phyloP scores from a whole-genome alignment of 2,113 vertebrate species.

The Hippopotamus amphibius region DNA sequence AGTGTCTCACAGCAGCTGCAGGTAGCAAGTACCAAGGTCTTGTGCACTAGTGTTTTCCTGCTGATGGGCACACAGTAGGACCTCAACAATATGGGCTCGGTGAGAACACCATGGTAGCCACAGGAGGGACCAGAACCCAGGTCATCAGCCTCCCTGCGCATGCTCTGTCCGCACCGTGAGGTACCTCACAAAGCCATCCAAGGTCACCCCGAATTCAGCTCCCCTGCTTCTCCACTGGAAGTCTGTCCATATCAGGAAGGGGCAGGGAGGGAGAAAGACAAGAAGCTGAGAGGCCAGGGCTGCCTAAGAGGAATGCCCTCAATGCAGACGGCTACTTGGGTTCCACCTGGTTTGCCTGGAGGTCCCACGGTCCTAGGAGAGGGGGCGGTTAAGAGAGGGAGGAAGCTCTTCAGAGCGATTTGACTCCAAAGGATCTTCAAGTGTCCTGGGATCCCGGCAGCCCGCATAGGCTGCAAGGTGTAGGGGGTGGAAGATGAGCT shows the following conservation, averaged over 20 bases:
- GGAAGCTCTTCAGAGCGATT: neutral
- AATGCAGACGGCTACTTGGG: neutral
- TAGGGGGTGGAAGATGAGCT: rapidly evolving
- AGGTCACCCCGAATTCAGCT: neutral
- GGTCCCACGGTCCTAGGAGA: neutral
- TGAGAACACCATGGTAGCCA: neutral
- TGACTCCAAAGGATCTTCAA: rapidly evolving
- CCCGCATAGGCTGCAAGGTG: neutral
- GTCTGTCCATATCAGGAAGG: neutral
- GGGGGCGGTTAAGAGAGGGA: neutral
- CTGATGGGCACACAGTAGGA: neutral
- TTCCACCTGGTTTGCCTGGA: neutral
- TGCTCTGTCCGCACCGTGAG: neutral
- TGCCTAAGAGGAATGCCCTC: neutral
- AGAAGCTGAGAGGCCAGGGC: neutral
- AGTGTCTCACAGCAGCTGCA: neutral
- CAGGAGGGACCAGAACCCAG: neutral
- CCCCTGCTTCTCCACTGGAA: neutral
- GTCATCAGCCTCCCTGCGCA: neutral
- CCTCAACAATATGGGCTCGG: neutral
- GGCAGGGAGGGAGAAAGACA: neutral
- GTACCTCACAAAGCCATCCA: neutral
- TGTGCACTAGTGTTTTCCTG: neutral
- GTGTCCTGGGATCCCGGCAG: neutral
- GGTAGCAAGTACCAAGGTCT: neutral